Conservation (phyloP, 1,140 invertebrate genomes). For the Listronotus oregonensis region DNA sequence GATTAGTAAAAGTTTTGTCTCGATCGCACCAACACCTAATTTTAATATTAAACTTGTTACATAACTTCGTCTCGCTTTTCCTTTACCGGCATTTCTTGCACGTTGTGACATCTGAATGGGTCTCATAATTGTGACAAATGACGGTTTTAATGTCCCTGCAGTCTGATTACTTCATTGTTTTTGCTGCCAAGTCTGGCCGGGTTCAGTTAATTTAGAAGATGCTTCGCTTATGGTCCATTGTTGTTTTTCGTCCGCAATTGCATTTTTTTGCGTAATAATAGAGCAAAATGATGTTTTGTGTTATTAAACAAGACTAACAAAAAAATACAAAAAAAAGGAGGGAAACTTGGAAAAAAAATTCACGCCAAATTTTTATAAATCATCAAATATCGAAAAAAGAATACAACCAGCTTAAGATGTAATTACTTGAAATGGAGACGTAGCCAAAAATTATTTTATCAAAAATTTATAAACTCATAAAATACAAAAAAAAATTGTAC, state of each 20-base stretch:
- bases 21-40: background rate
- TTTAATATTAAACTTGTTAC: background rate
- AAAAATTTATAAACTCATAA: too few relatives aligned
- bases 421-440: too few relatives aligned
- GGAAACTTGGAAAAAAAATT: too few relatives aligned
- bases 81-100: constrained; percentile 20
- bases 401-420: too few relatives aligned
- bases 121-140: constrained; percentile 49
- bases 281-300: too few relatives aligned
- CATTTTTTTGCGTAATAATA: constrained; percentile 11
- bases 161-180: constrained; percentile 49
- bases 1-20: too few relatives aligned
- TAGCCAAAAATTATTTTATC: too few relatives aligned
- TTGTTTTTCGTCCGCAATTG: constrained; percentile 24
- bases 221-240: constrained; percentile 28
- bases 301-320: too few relatives aligned
- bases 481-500: too few relatives aligned
- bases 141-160: constrained; percentile 44
- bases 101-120: constrained; percentile 44
- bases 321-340: too few relatives aligned
- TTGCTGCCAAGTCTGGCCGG: constrained; percentile 31
- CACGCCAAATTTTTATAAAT: too few relatives aligned
- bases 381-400: too few relatives aligned
- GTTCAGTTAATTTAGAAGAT: constrained; percentile 29
- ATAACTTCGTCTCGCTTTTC: constrained; percentile 7